Conservation (phyloP, 2,888 invertebrate species). For the Micoletzkya japonica region DNA sequence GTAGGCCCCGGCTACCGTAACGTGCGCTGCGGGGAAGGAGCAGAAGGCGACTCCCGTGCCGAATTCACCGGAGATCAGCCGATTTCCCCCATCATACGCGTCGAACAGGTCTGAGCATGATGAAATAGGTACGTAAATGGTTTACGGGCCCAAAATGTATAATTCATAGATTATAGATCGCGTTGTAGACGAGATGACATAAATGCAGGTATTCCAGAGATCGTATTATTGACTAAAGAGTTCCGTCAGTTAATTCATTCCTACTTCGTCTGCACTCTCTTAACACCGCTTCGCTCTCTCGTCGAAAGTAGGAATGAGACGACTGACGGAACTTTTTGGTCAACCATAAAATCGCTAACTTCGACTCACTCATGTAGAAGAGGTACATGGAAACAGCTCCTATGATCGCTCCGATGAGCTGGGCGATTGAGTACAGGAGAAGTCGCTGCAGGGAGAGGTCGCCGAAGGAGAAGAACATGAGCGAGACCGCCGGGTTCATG, state of each 20-base stretch:
- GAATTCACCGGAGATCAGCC: conserved; percentile 39
- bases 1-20: conserved; percentile 44
- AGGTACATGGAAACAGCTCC: conserved; percentile 47
- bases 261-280: too few relatives aligned
- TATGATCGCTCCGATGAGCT: conserved; percentile 49
- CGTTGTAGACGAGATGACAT: too few relatives aligned
- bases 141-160: too few relatives aligned
- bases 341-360: too few relatives aligned
- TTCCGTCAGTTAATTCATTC: too few relatives aligned
- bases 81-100: conserved; percentile 44
- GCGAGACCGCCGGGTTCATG: conserved; percentile 51
- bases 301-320: too few relatives aligned
- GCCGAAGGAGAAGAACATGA: conserved; percentile 47
- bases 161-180: too few relatives aligned
- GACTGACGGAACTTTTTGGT: too few relatives aligned
- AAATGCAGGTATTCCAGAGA: too few relatives aligned
- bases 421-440: conserved; percentile 33
- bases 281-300: too few relatives aligned
- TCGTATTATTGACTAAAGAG: too few relatives aligned
- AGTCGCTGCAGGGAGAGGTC: conserved; percentile 39
- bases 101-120: conserved; percentile 46
- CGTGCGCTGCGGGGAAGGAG: conserved; percentile 54
- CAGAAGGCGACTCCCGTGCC: conserved; percentile 44
- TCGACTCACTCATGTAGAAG: conserved; percentile 47
- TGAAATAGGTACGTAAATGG: too few relatives aligned